Evolutionary conservation across 2,888 invertebrate species (phyloP), one percentile per base, ranked within the genome.

Genomic region (Megastigmus dorsalis): DNA sequence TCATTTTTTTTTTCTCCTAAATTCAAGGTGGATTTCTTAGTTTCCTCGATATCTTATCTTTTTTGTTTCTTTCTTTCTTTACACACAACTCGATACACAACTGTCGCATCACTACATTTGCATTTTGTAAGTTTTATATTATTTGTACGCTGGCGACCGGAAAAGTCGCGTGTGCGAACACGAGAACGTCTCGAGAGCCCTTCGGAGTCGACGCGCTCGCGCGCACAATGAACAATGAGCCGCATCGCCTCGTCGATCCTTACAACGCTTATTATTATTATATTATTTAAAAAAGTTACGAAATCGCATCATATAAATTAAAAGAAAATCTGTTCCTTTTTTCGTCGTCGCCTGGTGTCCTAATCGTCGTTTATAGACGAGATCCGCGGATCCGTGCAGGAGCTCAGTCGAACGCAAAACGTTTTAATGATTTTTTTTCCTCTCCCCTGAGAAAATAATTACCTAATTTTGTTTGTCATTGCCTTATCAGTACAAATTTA

Each of bases 1-100:
- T 84, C 77, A 76, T 78, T 66, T 77, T 77, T 54, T 67, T 75
- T 77, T 74, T 71, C 65, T 74, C 75, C 75, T 75, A 75, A 77
- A 54, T 66, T 76, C 75, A 74, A 72, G 76, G 65, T 70, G 63
- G 54, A 65, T 69, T n/a, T n/a, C n/a, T n/a, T n/a, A n/a, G n/a
- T n/a, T n/a, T n/a, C n/a, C n/a, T n/a, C n/a, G n/a, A n/a, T n/a
- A n/a, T n/a, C n/a, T n/a, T 55, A 15, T 74, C 62, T 77, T 55
- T 71, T 62, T 63, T 68, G 7, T 30, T 68, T 50, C 57, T 63
- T 48, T 66, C 20, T 28, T 67, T 50, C 54, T 68, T 67, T 59
- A 65, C 54, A 60, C 72, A 60, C 36, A 63, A 38, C 33, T 48
- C 23, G 33, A 50, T 50, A 43, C 30, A 54, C 43, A 36, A 60